Percentiles rank a stretch among this genome's conserved stretches.
phyloP scores from a whole-genome alignment of 1,140 invertebrate genomes.

The Drosophila kurseongensis region DNA sequence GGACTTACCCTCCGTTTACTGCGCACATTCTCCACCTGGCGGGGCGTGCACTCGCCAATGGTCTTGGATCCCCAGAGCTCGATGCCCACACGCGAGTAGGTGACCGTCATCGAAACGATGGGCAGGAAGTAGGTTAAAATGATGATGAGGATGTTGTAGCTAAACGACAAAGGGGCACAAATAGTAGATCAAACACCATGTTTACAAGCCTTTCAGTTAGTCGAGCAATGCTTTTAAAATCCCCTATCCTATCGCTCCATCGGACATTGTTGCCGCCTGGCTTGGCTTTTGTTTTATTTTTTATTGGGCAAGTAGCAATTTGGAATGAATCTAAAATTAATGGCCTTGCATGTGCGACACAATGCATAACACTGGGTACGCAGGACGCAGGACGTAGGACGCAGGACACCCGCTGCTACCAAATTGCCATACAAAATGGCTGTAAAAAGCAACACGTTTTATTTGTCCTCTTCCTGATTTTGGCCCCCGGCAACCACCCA shows the following conservation, averaged over 20 bases:
- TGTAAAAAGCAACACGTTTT: constrained; percentile 59
- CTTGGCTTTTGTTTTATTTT: constrained; percentile 34
- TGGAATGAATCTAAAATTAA: constrained; percentile 66
- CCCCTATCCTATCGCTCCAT: constrained; percentile 31
- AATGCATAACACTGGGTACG: constrained; percentile 27
- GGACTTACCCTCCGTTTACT: constrained; percentile 95
- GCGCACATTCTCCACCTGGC: constrained; percentile 95
- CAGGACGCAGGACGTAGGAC: constrained; percentile 7
- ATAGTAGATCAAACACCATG: constrained; percentile 29
- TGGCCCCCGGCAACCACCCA: background rate
- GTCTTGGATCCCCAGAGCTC: constrained; percentile 98
- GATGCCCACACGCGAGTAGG: constrained; percentile 95
- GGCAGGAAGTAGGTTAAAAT: constrained; percentile 97
- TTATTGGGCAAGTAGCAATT: constrained; percentile 62
- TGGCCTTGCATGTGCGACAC: constrained; percentile 65
- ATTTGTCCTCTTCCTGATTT: constrained; percentile 34
- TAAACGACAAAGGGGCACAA: constrained; percentile 72
- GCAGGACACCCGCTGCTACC: constrained; percentile 24
- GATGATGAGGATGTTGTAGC: constrained; percentile 95
- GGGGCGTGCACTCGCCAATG: constrained; percentile 96
- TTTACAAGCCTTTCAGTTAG: constrained; percentile 49
- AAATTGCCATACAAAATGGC: constrained; percentile 65
- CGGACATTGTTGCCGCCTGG: constrained; percentile 34
- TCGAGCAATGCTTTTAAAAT: constrained; percentile 41
- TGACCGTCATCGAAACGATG: constrained; percentile 95